These are phyloP conservation scores for Malurus elegans DNA, from an alignment of 2,113 vertebrate genomes.

Conservation along the genomic window DNA sequence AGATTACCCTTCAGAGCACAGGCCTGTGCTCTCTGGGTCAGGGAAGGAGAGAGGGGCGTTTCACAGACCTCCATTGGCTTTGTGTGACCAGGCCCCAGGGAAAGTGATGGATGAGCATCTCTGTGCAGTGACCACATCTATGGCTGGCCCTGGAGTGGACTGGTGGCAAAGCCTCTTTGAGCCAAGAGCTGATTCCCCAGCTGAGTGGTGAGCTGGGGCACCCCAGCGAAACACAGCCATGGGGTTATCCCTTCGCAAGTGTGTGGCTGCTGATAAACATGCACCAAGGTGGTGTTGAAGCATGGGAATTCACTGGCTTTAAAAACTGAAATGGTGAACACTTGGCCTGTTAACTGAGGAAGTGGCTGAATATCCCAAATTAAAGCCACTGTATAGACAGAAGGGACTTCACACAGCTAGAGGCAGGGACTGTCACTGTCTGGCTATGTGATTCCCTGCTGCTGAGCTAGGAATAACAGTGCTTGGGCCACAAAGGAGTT, in stretches of 20 bases:
- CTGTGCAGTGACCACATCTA: neutral
- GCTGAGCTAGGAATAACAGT: neutral
- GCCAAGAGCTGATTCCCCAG: neutral
- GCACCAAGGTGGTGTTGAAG: accelerated
- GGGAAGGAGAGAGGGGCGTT: neutral
- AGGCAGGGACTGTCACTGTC: neutral
- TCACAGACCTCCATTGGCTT: neutral
- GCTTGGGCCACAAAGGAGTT: neutral
- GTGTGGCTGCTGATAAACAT: neutral
- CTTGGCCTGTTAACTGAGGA: neutral
- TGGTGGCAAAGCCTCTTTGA: neutral
- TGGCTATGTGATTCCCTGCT: neutral
- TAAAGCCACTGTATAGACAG: neutral
- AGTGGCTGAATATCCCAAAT: neutral
- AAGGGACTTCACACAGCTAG: neutral
- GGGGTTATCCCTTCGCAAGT: neutral
- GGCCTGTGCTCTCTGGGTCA: neutral
- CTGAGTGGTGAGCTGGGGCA: neutral
- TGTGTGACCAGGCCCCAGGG: neutral
- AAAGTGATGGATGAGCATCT: neutral
- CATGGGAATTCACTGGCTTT: neutral
- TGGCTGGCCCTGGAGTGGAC: neutral
- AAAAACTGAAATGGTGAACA: neutral
- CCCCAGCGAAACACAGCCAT: neutral
- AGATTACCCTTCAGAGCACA: neutral